Base-by-base conservation (phyloP, 92 coral and sea anemone genomes). In the Bergia puertoricense region DNA sequence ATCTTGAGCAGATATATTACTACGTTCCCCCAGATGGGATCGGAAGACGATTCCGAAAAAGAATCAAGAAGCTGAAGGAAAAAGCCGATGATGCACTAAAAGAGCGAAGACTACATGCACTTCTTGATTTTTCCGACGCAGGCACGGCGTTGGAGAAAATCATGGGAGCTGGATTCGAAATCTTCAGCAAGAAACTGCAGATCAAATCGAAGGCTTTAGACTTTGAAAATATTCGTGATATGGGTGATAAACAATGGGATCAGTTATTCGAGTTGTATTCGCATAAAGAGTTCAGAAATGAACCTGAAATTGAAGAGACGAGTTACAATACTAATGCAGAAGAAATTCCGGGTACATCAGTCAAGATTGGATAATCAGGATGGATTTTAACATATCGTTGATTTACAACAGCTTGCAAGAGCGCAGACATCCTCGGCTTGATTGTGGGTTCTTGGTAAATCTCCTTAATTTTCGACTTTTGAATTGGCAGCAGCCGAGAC, bases 221-320 rank as follows among this genome's bases (percentile, higher is more conserved):
- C 69, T 84, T 84, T 71, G 87, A 84, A 84, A 84, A 74, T 41
- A 71, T 71, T 84, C 87, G 87, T 84, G 87, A 38, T 36, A 15
- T 44, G 22, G 65, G 87, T 22, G 87, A 84, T 71, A 84, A 37
- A 16, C 54, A 71, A 1, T 84, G 87, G 87, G 87, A 84, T 36
- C 40, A 44, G 44, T 16, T 84, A 7, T 84, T 84, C 54, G 87
- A 84, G 75, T 38, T 68, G 69, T 84, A 71, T 40, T 84, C 87
- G 0, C 66, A 42, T 36, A 84, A 45, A 71, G 66, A 84, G 44
- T 71, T 23, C 67, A 42, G 43, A 46, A 69, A 38, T 37, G 87
- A 62, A 62, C 23, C 20, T 62, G 6, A 36, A 56, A 14, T 22
- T 30, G 66, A 48, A 37, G 62, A 72, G 5, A 23, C 16, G 68